Evolutionary conservation across 2,797 vertebrate species (phyloP).

Genomic region (Leuciscus waleckii): DNA sequence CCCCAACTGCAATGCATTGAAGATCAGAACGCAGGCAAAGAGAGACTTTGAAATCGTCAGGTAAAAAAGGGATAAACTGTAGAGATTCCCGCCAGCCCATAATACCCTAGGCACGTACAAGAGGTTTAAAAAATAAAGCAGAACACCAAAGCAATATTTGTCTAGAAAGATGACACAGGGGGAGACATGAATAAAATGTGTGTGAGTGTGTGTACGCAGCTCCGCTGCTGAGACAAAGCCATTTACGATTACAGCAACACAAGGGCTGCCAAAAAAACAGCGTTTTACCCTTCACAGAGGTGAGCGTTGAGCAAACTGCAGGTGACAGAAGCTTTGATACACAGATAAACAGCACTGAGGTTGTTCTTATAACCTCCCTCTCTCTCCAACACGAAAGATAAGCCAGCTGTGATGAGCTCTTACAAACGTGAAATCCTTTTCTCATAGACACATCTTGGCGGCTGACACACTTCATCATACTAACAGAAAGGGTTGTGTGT

Average conservation of each 20-base stretch:
- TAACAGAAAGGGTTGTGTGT: not conserved
- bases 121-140: conserved; percentile 34
- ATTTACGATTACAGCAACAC: conserved; percentile 37
- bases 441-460: conserved; percentile 1
- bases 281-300: conserved; percentile 45
- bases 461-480: not conserved
- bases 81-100: conserved; percentile 39
- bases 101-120: conserved; percentile 43
- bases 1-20: conserved; percentile 27
- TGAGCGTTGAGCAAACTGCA: conserved; percentile 43
- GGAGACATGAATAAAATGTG: conserved; percentile 45
- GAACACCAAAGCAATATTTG: conserved; percentile 46
- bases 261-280: conserved; percentile 30
- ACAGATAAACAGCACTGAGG: conserved; percentile 37
- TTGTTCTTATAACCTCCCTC: conserved; percentile 22
- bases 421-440: conserved; percentile 20
- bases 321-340: conserved; percentile 46
- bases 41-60: conserved; percentile 38
- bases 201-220: conserved; percentile 12
- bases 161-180: conserved; percentile 36
- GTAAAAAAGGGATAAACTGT: conserved; percentile 44
- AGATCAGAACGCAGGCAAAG: conserved; percentile 22
- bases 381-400: conserved; percentile 16
- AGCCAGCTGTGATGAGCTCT: conserved; percentile 32
- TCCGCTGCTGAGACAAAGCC: conserved; percentile 26